Percentiles rank a stretch among this genome's conserved stretches.
Evolutionary conservation across 2,113 vertebrate genomes (phyloP).

Genomic region (Aegithalos caudatus): DNA sequence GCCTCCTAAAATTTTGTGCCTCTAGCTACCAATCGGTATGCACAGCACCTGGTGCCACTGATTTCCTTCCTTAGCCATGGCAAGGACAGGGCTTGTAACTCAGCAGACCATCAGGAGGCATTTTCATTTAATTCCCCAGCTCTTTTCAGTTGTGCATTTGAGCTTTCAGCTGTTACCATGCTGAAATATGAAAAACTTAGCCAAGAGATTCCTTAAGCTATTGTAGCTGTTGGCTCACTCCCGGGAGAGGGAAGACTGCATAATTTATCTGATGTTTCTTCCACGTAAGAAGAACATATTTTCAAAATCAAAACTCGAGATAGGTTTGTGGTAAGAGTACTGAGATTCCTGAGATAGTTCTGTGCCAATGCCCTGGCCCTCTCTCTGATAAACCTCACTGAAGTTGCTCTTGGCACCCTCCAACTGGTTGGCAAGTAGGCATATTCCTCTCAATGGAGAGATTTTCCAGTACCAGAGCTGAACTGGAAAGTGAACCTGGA

Average conservation of each 20-base stretch:
- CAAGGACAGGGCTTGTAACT: neutral
- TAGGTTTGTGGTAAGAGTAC: neutral
- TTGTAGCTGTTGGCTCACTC: neutral
- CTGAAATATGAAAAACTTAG: neutral
- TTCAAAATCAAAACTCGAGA: slow-evolving; percentile 12
- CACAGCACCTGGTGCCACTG: neutral
- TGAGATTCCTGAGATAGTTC: slow-evolving; percentile 36
- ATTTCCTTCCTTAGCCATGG: neutral
- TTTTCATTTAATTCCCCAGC: neutral
- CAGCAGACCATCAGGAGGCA: neutral
- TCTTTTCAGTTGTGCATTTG: neutral
- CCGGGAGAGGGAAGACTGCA: neutral
- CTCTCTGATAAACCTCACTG: neutral
- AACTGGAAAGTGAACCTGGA: slow-evolving; percentile 9
- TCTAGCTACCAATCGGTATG: neutral
- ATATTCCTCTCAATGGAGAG: neutral
- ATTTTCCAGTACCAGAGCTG: slow-evolving; percentile 4
- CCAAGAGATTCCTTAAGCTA: neutral
- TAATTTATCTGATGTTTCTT: neutral
- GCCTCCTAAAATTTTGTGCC: neutral
- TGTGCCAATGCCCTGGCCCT: neutral
- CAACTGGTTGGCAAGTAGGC: neutral
- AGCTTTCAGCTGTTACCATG: neutral
- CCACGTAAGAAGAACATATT: neutral
- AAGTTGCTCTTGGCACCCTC: neutral